Conservation (phyloP, 2,797 vertebrate species). For the Phoeniculus purpureus region DNA sequence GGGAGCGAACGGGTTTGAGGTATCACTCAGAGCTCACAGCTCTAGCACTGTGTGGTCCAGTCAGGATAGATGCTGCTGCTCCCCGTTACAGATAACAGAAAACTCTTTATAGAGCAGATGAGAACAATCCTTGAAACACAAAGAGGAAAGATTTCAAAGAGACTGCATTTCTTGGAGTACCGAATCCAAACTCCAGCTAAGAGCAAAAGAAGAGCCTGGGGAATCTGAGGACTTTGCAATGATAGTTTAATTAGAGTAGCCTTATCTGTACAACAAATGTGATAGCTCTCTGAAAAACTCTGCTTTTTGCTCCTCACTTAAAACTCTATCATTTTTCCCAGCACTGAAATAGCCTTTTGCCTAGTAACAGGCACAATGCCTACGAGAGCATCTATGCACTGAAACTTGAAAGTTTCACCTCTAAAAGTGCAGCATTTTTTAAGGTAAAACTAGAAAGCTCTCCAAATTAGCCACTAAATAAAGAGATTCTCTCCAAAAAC, state of each 20-base stretch:
- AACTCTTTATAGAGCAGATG: conserved; percentile 34
- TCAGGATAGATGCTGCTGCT: conserved; percentile 21
- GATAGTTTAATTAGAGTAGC: conserved; percentile 60
- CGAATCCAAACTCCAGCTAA: conserved; percentile 49
- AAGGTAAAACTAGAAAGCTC: not conserved
- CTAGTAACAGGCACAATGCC: not conserved
- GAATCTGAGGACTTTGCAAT: conserved; percentile 32
- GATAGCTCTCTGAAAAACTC: conserved; percentile 29
- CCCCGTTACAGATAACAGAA: conserved; percentile 39
- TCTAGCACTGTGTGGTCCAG: conserved; percentile 39
- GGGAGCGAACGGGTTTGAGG: not conserved
- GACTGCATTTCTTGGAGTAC: conserved; percentile 49
- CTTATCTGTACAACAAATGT: conserved; percentile 59
- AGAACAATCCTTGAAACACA: conserved; percentile 60
- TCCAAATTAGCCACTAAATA: not conserved
- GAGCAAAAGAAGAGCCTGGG: conserved; percentile 59
- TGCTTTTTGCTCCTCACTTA: conserved; percentile 24
- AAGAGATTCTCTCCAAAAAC: not conserved
- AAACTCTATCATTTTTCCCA: not conserved
- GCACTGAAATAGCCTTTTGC: not conserved
- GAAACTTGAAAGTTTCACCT: not conserved
- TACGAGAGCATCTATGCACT: not conserved
- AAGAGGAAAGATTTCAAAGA: conserved; percentile 49
- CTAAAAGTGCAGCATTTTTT: not conserved
- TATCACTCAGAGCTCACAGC: not conserved